Percentiles rank a stretch among this genome's conserved stretches.
phyloP scores from a whole-genome alignment of 2,113 vertebrate species.

The Ciconia stormi region DNA sequence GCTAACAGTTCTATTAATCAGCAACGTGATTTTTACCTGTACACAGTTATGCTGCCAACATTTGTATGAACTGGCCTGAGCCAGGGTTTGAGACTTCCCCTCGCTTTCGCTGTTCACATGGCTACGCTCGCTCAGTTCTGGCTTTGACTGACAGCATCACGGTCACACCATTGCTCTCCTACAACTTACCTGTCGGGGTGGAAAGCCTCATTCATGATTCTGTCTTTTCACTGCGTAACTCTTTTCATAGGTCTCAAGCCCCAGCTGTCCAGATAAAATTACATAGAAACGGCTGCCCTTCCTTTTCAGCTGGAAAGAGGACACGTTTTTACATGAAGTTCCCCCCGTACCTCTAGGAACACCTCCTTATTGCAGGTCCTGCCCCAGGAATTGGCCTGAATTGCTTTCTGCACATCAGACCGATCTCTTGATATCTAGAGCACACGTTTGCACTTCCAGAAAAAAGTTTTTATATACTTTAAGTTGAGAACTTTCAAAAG shows the following conservation, averaged over 20 bases:
- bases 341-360: neutral
- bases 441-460: neutral
- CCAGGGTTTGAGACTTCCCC: neutral
- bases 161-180: neutral
- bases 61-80: neutral
- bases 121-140: neutral
- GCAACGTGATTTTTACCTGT: neutral
- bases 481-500: neutral
- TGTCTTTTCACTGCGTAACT: rapidly evolving
- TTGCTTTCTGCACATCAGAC: neutral
- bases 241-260: neutral
- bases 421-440: neutral
- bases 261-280: neutral
- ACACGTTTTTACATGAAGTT: neutral
- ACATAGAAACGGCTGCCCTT: neutral
- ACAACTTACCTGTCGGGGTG: rapidly evolving
- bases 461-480: neutral
- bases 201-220: neutral
- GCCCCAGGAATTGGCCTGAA: neutral
- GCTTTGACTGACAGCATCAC: neutral
- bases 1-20: no score
- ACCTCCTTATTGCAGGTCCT: neutral
- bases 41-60: neutral
- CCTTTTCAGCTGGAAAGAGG: neutral
- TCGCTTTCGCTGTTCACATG: neutral